Conservation (phyloP, 2,113 vertebrate genomes). For the Sphyrna mokarran region DNA sequence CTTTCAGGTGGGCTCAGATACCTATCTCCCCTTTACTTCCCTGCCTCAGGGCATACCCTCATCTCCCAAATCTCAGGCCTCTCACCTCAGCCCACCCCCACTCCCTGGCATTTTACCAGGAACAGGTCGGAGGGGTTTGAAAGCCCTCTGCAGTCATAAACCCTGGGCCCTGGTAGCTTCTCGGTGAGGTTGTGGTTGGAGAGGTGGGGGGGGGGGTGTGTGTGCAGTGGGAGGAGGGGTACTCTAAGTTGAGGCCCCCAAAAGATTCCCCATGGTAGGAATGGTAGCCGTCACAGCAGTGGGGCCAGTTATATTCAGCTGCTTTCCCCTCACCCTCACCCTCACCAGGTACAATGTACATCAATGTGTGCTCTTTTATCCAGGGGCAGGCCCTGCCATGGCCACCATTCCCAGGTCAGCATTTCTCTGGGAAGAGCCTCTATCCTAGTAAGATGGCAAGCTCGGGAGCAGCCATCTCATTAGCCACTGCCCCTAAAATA, state of each 20-base stretch:
- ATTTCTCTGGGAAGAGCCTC: neutral
- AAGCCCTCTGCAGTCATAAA: neutral
- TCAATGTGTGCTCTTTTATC: neutral
- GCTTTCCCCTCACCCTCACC: neutral
- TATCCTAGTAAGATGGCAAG: neutral
- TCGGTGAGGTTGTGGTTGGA: neutral
- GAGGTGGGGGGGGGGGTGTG: too few relatives aligned
- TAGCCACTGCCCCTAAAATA: neutral
- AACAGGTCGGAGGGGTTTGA: too few relatives aligned
- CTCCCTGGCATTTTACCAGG: too few relatives aligned
- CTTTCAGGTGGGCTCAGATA: too few relatives aligned
- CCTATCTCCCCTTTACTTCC: too few relatives aligned
- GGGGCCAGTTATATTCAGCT: neutral
- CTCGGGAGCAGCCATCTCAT: neutral
- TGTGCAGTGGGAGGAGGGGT: too few relatives aligned
- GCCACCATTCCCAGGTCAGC: neutral
- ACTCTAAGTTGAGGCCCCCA: neutral
- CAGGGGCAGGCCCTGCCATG: neutral
- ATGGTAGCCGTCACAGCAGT: neutral
- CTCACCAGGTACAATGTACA: too few relatives aligned
- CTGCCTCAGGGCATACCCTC: too few relatives aligned
- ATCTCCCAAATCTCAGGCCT: too few relatives aligned
- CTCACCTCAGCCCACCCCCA: too few relatives aligned
- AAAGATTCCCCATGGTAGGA: neutral
- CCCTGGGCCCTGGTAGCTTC: too few relatives aligned